Evolutionary conservation across 2,797 vertebrate species (phyloP), one percentile per base, ranked within the genome.

Genomic region (Serranus cabrilla): DNA sequence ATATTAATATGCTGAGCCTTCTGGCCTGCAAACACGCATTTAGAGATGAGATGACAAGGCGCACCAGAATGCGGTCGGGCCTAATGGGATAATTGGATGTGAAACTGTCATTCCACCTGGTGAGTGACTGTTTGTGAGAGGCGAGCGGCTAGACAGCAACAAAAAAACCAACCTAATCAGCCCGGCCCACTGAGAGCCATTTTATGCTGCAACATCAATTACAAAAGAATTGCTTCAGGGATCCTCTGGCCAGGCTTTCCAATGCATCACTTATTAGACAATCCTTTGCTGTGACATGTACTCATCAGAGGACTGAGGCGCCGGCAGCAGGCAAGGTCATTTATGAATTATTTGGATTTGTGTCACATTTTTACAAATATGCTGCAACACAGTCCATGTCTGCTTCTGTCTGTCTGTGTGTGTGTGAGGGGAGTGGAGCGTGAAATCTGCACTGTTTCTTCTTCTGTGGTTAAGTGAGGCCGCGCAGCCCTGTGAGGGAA

Each of bases 161-260:
- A 79, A 59, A 74, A 80, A 89, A 84, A 76, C 9, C 66, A 78
- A 84, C 81, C 83, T 83, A 91, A 92, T 94, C 89, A 93, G 83
- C 73, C 61, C 2, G 45, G 84, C 67, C 91, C 76, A 62, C 65
- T 39, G 89, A 94, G 91, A 93, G 87, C 82, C 80, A 90, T 93
- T 92, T 92, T 85, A 91, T 87, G 83, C 81, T 76, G 84, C 83
- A 88, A 90, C 89, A 92, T 88, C 92, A 94, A 94, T 95, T 92
- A 93, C 89, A 72, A 89, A 91, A 82, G 81, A 92, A 95, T 93
- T 93, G 92, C 92, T 92, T 92, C 72, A 86, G 91, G 89, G 91
- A 93, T 92, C 70, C 77, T 92, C 88, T 59, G 81, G 74, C 92
- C 81, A 77, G 90, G 78, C 79, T 90, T 84, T 91, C 91, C 75